A percentile compares a stretch with the other conserved stretches of the same genome.
Conservation (phyloP, 2,888 invertebrate species). For the Smittia aterrima region DNA sequence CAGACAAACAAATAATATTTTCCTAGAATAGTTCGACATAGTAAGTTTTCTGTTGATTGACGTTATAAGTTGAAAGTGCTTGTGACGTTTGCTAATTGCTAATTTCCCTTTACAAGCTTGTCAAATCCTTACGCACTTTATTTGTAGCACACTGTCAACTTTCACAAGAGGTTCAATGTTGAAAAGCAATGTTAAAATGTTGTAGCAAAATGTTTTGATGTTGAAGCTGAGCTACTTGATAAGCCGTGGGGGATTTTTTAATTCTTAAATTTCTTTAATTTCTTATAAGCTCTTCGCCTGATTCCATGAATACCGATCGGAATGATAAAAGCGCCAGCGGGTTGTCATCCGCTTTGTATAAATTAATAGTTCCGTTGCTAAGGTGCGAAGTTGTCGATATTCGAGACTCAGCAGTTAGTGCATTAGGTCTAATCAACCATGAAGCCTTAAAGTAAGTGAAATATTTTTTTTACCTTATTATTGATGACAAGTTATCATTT, state of each 20-base stretch:
- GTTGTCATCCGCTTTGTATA: slow-evolving; percentile 86
- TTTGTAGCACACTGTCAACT: too few species aligned
- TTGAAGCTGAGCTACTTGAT: background rate
- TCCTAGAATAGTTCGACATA: background rate
- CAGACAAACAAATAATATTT: background rate
- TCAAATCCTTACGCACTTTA: too few species aligned
- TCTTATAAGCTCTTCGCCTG: slow-evolving; percentile 89
- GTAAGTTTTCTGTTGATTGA: too few species aligned
- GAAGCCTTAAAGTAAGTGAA: slow-evolving; percentile 83
- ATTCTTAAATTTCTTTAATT: background rate
- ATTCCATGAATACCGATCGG: slow-evolving; percentile 81
- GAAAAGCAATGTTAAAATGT: too few species aligned
- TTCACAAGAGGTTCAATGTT: too few species aligned
- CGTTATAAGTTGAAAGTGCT: too few species aligned
- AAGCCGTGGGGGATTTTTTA: background rate
- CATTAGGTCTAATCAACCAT: slow-evolving; percentile 92
- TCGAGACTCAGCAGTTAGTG: slow-evolving; percentile 88
- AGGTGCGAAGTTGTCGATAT: slow-evolving; percentile 93
- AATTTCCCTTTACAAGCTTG: too few species aligned
- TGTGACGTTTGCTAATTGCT: too few species aligned
- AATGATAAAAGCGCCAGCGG: slow-evolving; percentile 69
- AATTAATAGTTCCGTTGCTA: slow-evolving; percentile 86
- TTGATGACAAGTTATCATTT: background rate
- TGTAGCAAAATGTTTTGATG: background rate
- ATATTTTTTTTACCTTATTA: slow-evolving; percentile 27